Evolutionary conservation across 2,888 invertebrate species (phyloP).

Genomic region (Polymixis lichenea): DNA sequence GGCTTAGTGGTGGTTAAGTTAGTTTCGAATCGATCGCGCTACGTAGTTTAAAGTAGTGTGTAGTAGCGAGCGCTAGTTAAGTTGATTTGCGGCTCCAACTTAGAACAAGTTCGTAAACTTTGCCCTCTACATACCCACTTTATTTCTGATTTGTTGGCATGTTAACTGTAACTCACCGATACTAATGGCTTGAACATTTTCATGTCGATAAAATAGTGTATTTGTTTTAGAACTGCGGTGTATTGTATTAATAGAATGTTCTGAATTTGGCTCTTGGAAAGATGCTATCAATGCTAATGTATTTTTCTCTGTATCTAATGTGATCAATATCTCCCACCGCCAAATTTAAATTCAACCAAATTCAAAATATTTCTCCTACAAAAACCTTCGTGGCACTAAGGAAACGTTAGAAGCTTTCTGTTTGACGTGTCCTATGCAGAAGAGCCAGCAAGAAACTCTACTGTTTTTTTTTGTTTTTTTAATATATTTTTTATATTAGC

Average conservation of each 20-base stretch:
- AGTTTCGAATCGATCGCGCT: constrained; percentile 69
- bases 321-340: too few species aligned
- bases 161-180: constrained; percentile 52
- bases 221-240: neutral
- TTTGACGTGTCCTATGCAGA: too few species aligned
- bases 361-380: too few species aligned
- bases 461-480: too few species aligned
- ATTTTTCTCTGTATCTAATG: neutral
- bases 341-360: too few species aligned
- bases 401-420: too few species aligned
- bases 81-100: constrained; percentile 76
- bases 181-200: constrained; percentile 39
- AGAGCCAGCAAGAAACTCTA: neutral
- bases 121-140: constrained; percentile 63
- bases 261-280: neutral
- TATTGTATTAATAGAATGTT: neutral
- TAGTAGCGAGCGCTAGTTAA: constrained; percentile 70
- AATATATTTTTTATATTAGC: too few species aligned
- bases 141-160: constrained; percentile 64
- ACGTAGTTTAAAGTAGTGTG: constrained; percentile 72
- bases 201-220: constrained; percentile 24
- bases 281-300: neutral
- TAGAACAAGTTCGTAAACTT: constrained; percentile 74
- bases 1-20: constrained; percentile 54
- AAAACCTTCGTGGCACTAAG: too few species aligned